These are phyloP conservation scores for Nemapogon koenigi DNA, from an alignment of 2,888 invertebrate species.

Conservation along the genomic window DNA sequence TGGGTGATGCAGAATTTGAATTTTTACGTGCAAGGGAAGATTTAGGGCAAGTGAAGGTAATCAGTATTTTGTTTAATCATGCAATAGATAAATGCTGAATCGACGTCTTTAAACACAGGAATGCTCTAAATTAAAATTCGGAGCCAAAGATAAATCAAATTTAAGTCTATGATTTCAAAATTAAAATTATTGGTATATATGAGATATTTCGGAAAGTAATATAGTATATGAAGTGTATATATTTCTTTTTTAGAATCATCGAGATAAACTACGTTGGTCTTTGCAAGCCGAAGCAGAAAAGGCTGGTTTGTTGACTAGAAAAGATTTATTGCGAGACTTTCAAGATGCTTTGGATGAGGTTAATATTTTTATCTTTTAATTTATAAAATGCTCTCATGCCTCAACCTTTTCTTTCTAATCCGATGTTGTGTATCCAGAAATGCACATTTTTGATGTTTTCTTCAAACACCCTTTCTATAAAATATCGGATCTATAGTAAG, in stretches of 20 bases:
- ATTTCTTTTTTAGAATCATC: conserved; percentile 28
- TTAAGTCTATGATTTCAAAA: too few relatives aligned
- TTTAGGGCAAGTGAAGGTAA: conserved; percentile 40
- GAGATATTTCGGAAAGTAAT: too few relatives aligned
- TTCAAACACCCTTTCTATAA: too few relatives aligned
- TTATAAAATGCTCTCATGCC: background rate
- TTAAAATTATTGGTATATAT: too few relatives aligned
- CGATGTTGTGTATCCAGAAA: too few relatives aligned
- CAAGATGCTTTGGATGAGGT: conserved; percentile 49
- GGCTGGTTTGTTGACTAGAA: conserved; percentile 47
- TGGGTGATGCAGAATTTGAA: conserved; percentile 48
- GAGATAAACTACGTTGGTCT: conserved; percentile 43
- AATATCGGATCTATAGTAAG: too few relatives aligned
- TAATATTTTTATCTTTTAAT: conserved; percentile 16
- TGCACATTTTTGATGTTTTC: too few relatives aligned
- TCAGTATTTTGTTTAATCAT: too few relatives aligned
- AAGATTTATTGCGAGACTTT: conserved; percentile 47
- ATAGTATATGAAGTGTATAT: background rate
- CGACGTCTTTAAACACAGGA: too few relatives aligned
- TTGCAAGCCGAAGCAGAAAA: conserved; percentile 39
- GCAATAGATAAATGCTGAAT: too few relatives aligned
- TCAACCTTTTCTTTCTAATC: background rate
- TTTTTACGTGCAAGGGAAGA: conserved; percentile 43
- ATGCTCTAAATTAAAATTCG: too few relatives aligned
- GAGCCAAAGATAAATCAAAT: too few relatives aligned